Conservation (phyloP, 2,113 vertebrate genomes). For the Strix aluco region DNA sequence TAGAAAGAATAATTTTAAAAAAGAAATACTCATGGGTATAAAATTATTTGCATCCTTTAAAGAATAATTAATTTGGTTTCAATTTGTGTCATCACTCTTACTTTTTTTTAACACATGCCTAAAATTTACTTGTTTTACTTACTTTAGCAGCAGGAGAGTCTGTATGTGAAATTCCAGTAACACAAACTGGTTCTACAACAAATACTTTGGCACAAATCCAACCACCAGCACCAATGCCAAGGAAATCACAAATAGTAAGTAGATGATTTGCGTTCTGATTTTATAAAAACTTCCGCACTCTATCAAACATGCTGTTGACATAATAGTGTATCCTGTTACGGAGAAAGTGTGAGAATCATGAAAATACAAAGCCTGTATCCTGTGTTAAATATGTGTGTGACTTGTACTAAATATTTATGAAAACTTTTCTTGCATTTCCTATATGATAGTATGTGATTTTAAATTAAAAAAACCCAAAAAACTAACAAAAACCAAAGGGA, state of each 20-base stretch:
- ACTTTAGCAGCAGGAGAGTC: conserved; percentile 52
- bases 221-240: conserved; percentile 90
- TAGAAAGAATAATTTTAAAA: not conserved
- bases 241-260: conserved; percentile 84
- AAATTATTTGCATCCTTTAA: not conserved
- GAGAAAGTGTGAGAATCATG: not conserved
- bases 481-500: not conserved
- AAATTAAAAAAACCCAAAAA: not conserved
- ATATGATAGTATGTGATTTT: not conserved
- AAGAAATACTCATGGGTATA: not conserved
- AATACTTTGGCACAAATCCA: conserved; percentile 79
- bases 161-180: conserved; percentile 51
- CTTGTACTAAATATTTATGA: not conserved
- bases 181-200: conserved; percentile 74
- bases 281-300: not conserved
- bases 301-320: not conserved
- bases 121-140: not conserved
- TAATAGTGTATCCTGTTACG: not conserved
- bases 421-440: not conserved
- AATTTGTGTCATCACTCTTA: not conserved
- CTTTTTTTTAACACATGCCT: not conserved
- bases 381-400: not conserved
- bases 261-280: not conserved
- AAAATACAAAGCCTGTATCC: not conserved
- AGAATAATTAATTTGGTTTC: not conserved